phyloP scores from a whole-genome alignment of 1,140 invertebrate species.

The Ceratosolen solmsi region DNA sequence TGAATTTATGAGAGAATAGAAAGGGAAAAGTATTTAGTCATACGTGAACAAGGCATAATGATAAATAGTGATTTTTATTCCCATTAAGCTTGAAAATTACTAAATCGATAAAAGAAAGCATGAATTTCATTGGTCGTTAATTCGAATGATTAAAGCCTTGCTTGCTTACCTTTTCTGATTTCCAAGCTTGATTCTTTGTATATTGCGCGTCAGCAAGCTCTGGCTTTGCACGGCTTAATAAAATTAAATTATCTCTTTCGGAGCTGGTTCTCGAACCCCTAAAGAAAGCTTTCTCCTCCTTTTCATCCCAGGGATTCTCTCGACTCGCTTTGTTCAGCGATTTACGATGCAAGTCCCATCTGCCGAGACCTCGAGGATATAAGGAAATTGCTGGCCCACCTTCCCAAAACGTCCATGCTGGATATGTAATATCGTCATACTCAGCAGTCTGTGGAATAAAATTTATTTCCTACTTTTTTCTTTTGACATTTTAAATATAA shows the following conservation, averaged over 20 bases:
- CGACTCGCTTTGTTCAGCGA: constrained; percentile 80
- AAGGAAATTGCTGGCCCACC: constrained; percentile 95
- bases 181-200: constrained; percentile 99
- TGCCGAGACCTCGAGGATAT: constrained; percentile 92
- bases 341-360: constrained; percentile 90
- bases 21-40: no score
- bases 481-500: no score
- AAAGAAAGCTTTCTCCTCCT: constrained; percentile 88
- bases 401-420: constrained; percentile 98
- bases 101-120: no score
- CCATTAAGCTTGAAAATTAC: background rate
- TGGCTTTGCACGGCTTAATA: constrained; percentile 85
- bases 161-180: constrained; percentile 88
- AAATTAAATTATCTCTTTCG: constrained; percentile 91
- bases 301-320: constrained; percentile 84
- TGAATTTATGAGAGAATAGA: no score
- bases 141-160: constrained; percentile 29
- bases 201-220: constrained; percentile 93
- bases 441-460: constrained; percentile 77
- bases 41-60: no score
- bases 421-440: constrained; percentile 95
- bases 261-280: constrained; percentile 93
- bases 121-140: no score
- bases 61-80: no score
- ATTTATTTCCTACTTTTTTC: background rate